Evolutionary conservation across 2,113 vertebrate species (phyloP).

Genomic region (Gorilla gorilla): DNA sequence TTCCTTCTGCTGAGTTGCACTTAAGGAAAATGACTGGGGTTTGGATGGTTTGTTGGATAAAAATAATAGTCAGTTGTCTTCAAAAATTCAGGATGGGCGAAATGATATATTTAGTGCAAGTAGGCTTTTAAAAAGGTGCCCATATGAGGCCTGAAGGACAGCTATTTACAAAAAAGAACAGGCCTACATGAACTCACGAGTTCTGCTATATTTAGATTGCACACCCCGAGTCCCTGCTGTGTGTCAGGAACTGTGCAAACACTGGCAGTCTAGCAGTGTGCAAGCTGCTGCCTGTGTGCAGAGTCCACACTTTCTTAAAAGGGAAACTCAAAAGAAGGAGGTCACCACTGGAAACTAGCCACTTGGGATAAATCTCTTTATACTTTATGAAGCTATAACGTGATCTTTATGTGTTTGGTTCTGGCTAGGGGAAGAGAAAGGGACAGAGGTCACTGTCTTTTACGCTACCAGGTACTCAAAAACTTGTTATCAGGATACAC

Average conservation of each 20-base stretch:
- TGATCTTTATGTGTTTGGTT: background rate
- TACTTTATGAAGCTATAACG: background rate
- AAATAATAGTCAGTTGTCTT: background rate
- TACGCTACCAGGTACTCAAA: background rate
- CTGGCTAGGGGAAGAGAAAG: background rate
- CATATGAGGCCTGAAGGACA: background rate
- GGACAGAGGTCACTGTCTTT: background rate
- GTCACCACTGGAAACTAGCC: background rate
- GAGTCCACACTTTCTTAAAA: rapidly evolving
- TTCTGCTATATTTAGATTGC: background rate
- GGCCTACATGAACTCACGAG: background rate
- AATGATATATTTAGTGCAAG: background rate
- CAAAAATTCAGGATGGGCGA: background rate
- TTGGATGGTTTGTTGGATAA: background rate
- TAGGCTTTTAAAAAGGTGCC: background rate
- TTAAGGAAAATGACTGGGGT: background rate
- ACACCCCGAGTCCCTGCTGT: background rate
- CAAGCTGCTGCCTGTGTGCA: background rate
- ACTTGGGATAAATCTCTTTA: background rate
- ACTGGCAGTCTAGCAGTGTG: rapidly evolving
- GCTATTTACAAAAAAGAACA: background rate
- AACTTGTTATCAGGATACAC: background rate
- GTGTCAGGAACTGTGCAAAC: background rate
- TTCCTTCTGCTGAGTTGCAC: background rate
- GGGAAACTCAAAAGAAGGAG: background rate